Evolutionary conservation across 2,888 invertebrate species (phyloP), one percentile per base, ranked within the genome.

Genomic region (Agelastica alni): DNA sequence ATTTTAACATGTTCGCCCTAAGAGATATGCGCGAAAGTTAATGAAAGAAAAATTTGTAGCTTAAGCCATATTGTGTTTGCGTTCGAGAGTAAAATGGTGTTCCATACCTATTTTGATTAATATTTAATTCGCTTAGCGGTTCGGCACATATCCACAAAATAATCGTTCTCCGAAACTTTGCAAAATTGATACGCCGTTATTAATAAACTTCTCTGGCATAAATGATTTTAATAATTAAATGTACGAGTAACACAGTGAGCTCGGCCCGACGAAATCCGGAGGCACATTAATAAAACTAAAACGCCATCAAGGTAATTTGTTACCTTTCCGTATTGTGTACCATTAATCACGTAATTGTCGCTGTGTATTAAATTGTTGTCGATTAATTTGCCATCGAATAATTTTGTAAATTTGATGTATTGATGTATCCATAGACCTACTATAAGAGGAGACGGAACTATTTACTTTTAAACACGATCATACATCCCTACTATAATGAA

Each of bases 201-300:
- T 54, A 56, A 58, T 54, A 52, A 39, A 36, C 54, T 52, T 59
- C 41, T 43, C 48, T 32, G 41, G 42, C 47, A 51, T 49, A 59
- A 51, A 56, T 48, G 56, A 53, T 54, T 56, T 54, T 52, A 36
- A 53, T 56, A 54, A 59, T 56, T 54, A 54, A 54, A 54, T 47
- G 37, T 34, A 20, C 13, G 22, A 16, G 17, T 30, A 30, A 30
- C 9, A 6, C 42, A 28, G n/a, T 28, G 4, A 26, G 12, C 31
- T 12, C 42, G 46, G 41, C 18, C 44, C 37, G 28, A 36, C 36
- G 22, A 46, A 46, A 53, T 53, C 42, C 49, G 28, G 22, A 36
- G 13, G 41, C n/a, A n/a, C 45, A 53, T 53, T 53, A 56, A 53
- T 56, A 45, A 56, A 56, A 46, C 42, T 46, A 46, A 56, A 56